Conservation (phyloP, 64 coral and sea anemone species). For the Trachythela sp. region DNA sequence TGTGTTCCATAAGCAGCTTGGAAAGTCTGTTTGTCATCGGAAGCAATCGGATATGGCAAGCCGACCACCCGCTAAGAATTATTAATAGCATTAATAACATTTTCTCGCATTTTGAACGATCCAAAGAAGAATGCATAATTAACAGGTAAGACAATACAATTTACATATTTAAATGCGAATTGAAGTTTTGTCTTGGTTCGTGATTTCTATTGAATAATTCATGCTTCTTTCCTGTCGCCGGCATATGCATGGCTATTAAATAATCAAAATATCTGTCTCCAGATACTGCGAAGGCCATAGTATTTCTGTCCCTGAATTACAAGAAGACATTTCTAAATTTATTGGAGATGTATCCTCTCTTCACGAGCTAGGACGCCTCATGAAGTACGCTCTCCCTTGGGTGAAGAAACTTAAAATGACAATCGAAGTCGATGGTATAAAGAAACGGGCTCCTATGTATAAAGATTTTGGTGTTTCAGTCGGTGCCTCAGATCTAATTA, state of each 20-base stretch:
- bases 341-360: neutral
- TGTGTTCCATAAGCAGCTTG: constrained; percentile 16
- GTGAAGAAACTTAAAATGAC: neutral
- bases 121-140: neutral
- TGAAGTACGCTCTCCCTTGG: constrained; percentile 11
- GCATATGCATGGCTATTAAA: neutral
- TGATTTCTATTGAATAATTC: neutral
- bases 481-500: neutral
- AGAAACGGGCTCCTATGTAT: neutral
- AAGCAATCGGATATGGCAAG: neutral
- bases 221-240: neutral
- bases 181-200: too few relatives aligned
- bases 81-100: neutral
- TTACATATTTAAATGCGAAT: too few relatives aligned
- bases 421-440: neutral
- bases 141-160: neutral
- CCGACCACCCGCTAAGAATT: neutral
- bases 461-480: neutral
- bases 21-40: neutral
- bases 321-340: neutral
- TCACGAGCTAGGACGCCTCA: neutral
- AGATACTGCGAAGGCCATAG: neutral
- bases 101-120: neutral
- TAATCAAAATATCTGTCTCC: neutral
- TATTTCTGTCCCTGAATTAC: constrained; percentile 5